phyloP scores from a whole-genome alignment of 2,888 invertebrate species.

The Chrysopilus asiliformis region DNA sequence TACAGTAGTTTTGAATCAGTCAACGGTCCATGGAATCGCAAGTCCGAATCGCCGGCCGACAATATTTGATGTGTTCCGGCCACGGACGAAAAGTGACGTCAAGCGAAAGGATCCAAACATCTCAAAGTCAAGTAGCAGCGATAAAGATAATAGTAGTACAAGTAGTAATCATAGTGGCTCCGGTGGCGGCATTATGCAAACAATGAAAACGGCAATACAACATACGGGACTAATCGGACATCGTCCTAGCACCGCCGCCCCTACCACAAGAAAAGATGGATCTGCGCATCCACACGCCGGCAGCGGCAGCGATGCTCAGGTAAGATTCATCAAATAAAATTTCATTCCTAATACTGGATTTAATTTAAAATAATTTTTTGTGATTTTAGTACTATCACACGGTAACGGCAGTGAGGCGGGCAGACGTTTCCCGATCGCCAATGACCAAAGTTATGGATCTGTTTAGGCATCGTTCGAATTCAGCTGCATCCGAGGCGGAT shows the following conservation, averaged over 20 bases:
- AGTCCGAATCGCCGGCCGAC: slow-evolving; percentile 59
- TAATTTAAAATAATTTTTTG: slow-evolving; percentile 4
- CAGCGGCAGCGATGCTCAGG: slow-evolving; percentile 42
- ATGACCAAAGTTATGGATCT: slow-evolving; percentile 89
- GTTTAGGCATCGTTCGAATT: slow-evolving; percentile 63
- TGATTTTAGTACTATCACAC: slow-evolving; percentile 54
- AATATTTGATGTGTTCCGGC: slow-evolving; percentile 68
- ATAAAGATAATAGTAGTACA: slow-evolving; percentile 26
- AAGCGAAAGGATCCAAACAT: slow-evolving; percentile 24
- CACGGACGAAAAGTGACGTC: slow-evolving; percentile 64
- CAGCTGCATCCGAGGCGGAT: slow-evolving; percentile 53
- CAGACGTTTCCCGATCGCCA: slow-evolving; percentile 53
- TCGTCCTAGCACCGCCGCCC: slow-evolving; percentile 21
- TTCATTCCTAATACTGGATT: not conserved
- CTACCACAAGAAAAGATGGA: slow-evolving; percentile 45
- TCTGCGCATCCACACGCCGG: slow-evolving; percentile 58
- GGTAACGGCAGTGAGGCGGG: slow-evolving; percentile 48
- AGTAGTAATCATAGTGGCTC: slow-evolving; percentile 25
- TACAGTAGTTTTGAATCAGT: slow-evolving; percentile 35
- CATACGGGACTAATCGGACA: slow-evolving; percentile 30
- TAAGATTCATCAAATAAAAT: slow-evolving; percentile 18
- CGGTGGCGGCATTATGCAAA: slow-evolving; percentile 51
- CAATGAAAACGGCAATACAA: slow-evolving; percentile 72
- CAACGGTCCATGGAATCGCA: slow-evolving; percentile 40
- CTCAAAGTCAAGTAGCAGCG: slow-evolving; percentile 18